Base-by-base conservation (phyloP, 2,888 invertebrate species). In the Drosophila fungiperda region DNA sequence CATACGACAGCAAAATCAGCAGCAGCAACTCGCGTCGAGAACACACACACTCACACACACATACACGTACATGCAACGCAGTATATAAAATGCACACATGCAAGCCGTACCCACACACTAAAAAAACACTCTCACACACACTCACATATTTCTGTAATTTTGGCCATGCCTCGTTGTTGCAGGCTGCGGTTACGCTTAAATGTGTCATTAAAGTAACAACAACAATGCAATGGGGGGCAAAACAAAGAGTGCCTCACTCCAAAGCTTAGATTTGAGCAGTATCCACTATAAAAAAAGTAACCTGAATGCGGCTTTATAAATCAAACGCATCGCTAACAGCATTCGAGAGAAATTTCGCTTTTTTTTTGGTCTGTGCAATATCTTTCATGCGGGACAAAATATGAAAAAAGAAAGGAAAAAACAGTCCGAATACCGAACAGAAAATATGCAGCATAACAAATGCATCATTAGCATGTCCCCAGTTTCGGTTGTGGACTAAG, bases 101-200 rank as follows among this genome's bases (percentile, higher is more conserved):
- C 78, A 87, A 60, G 50, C 57, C 65, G 48, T 65, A 61, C 50
- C 49, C 68, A 60, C 45, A 57, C 40, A 57, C 40, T 52, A 49
- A 61, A 55, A 32, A 29, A 29, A 29, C 29, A 6, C 29, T 29
- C 29, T 6, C 15, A 32, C 20, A 38, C 55, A 60, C n/a, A 64
- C 20, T 53, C 49, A 71, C 52, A 68, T 54, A 50, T 55, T 57
- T 67, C 2, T 66, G 64, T 52, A 72, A 71, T 83, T 70, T 62
- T 59, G 61, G 68, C 49, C 52, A 32, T 48, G 48, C 45, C 55
- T 60, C 59, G 80, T 62, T 79, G 72, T 68, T 78, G 83, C 70
- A 68, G 70, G 70, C 68, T 87, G 90, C 81, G 83, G 87, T 90
- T 83, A 75, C 77, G 83, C 83, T 87, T 90, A 88, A 87, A 88